Evolutionary conservation across 2,888 invertebrate genomes (phyloP), one percentile per base, ranked within the genome.

Genomic region (Cylindroiulus punctatus): DNA sequence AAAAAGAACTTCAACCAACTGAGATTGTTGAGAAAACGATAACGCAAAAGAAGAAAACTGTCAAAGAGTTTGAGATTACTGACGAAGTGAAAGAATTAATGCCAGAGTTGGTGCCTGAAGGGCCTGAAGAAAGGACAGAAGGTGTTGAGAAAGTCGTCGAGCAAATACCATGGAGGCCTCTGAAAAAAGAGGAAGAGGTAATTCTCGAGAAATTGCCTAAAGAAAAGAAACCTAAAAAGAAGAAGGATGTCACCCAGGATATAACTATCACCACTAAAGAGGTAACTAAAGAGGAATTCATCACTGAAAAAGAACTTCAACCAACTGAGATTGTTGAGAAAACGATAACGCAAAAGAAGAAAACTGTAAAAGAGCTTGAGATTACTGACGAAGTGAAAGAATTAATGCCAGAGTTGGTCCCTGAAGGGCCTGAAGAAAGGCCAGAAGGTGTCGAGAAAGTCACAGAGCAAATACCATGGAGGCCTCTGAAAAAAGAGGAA

Each of bases 1-100:
- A 86, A 82, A 82, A 86, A 52, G 52, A 82, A 42, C 32, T 86
- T 4, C 22, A 36, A 30, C 82, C 86, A 26, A 44, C 30, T 14
- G 83, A 85, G 26, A 65, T 85, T 32, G 52, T 76, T 14, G 47
- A 83, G 76, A 86, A 86, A 44, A 32, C 82, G 1, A 36, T 86
- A 19, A 22, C 44, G 26, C 82, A 82, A 32, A 85, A 85, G 57
- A 12, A 85, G 32, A 65, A 30, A 65, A 32, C 57, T 0, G 36
- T 57, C 14, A 85, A 85, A 57, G 65, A 65, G 57, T 2, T 85
- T 26, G 30, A 47, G 14, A n/a, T 85, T 30, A 85, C 85, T 14
- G 42, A 17, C 17, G 81, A 30, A 14, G 19, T 81, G 17, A 81
- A 81, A 81, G 81, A 81, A 81, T 4, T 81, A 81, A 40, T 19